Evolutionary conservation across 2,797 vertebrate genomes (phyloP).

Genomic region (Eospalax fontanierii): DNA sequence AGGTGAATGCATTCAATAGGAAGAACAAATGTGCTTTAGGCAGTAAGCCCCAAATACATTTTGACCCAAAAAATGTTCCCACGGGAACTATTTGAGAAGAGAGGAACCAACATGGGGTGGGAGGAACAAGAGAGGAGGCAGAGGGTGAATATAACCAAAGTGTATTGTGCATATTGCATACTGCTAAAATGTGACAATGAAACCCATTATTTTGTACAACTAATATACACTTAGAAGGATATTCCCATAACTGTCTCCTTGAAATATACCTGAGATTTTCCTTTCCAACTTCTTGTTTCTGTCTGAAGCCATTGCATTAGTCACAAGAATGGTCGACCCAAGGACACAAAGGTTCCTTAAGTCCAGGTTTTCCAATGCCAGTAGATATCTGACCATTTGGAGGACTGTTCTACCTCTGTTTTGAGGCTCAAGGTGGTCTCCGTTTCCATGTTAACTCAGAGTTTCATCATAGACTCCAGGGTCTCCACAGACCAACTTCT

Average conservation of each 20-base stretch:
- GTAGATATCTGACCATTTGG: neutral
- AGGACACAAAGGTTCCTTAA: neutral
- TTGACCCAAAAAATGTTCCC: slow-evolving; percentile 47
- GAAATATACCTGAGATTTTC: neutral
- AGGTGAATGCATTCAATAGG: slow-evolving; percentile 68
- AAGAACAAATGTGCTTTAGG: slow-evolving; percentile 50
- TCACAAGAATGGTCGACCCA: neutral
- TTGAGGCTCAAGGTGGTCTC: neutral
- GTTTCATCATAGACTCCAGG: neutral
- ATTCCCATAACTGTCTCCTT: slow-evolving; percentile 25
- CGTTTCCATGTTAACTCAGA: neutral
- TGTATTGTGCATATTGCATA: neutral
- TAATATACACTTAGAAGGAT: neutral
- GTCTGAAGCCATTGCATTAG: neutral
- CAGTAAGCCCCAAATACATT: slow-evolving; percentile 41
- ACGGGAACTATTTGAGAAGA: neutral
- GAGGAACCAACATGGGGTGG: neutral
- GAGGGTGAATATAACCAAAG: neutral
- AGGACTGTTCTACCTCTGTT: neutral
- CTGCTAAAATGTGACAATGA: neutral
- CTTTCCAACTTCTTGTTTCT: neutral
- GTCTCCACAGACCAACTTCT: neutral
- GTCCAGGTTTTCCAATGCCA: too few relatives aligned
- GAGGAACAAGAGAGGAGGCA: neutral
- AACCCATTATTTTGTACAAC: neutral